Evolutionary conservation across 2,888 invertebrate genomes (phyloP), one percentile per base, ranked within the genome.

Genomic region (Tenthredo notha): DNA sequence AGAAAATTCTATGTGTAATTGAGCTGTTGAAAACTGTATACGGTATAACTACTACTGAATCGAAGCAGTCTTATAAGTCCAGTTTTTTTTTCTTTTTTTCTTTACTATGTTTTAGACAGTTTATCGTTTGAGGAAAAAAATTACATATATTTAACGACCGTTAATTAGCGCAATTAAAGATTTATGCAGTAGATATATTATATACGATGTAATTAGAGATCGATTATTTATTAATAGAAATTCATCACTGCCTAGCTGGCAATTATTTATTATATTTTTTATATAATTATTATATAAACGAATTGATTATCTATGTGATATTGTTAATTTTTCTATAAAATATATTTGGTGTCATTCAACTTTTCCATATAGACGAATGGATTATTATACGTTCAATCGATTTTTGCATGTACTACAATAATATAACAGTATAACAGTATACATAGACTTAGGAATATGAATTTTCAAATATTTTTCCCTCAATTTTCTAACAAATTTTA

Each of bases 1-100:
- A 54, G 54, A 54, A 54, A 54, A 54, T n/a, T 54, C n/a, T n/a
- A 54, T 54, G 54, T 54, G 54, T 54, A 54, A 54, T 54, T 54
- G 54, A 54, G 54, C 54, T n/a, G 54, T 54, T 54, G 54, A 54
- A 54, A 54, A 54, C 54, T 54, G 54, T 54, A n/a, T 54, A 54
- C 54, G 54, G n/a, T 54, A 47, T 47, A 47, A 47, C 47, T 54
- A 54, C n/a, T 54, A 54, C 2, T n/a, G 54, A 54, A 54, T n/a
- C 54, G 54, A n/a, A n/a, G 18, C 54, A 6, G 54, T 54, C n/a
- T 54, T 54, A 54, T 54, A n/a, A 54, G 54, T 54, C n/a, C n/a
- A 54, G 7, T 54, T 54, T 18, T n/a, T 50, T 33, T 33, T 18
- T 50, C n/a, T 18, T 50, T 5, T 50, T 18, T 50, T 50, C 5